Conservation (phyloP, 2,888 invertebrate species). For the Drosophila ezoana region DNA sequence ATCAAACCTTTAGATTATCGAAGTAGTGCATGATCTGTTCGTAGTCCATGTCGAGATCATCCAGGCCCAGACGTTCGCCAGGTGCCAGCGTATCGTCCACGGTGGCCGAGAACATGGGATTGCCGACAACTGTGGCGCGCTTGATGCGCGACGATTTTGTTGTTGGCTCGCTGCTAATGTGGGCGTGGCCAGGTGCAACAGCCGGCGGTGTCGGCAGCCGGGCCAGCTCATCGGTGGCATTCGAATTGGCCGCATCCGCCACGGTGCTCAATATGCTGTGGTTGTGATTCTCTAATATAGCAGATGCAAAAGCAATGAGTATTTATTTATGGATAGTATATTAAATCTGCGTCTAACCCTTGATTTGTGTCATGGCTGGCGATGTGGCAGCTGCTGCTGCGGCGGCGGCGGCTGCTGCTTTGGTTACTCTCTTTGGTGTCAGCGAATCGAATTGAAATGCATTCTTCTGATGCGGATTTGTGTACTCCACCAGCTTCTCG, state of each 20-base stretch:
- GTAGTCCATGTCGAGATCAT: conserved; percentile 97
- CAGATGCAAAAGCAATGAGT: neutral
- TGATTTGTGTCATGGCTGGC: conserved; percentile 62
- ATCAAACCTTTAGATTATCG: conserved; percentile 95
- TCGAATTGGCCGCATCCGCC: conserved; percentile 72
- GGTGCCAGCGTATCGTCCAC: conserved; percentile 86
- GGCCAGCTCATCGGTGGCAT: conserved; percentile 70
- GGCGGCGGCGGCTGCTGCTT: conserved; percentile 56
- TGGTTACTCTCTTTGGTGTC: conserved; percentile 83
- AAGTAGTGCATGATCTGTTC: conserved; percentile 99
- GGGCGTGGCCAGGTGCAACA: conserved; percentile 7
- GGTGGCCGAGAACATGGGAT: conserved; percentile 92
- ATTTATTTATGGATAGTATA: neutral
- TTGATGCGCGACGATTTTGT: conserved; percentile 87
- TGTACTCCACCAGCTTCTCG: conserved; percentile 84
- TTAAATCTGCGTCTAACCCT: conserved; percentile 30
- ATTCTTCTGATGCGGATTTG: conserved; percentile 83
- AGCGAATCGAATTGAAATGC: conserved; percentile 85
- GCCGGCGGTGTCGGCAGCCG: conserved; percentile 61
- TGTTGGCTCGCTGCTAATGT: conserved; percentile 68
- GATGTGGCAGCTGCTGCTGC: conserved; percentile 23
- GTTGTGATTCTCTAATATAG: conserved; percentile 62
- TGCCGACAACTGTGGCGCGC: conserved; percentile 93
- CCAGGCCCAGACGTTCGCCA: conserved; percentile 89
- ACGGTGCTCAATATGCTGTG: conserved; percentile 71